Base-by-base conservation (phyloP, 2,113 vertebrate genomes). In the Barnardius zonarius region DNA sequence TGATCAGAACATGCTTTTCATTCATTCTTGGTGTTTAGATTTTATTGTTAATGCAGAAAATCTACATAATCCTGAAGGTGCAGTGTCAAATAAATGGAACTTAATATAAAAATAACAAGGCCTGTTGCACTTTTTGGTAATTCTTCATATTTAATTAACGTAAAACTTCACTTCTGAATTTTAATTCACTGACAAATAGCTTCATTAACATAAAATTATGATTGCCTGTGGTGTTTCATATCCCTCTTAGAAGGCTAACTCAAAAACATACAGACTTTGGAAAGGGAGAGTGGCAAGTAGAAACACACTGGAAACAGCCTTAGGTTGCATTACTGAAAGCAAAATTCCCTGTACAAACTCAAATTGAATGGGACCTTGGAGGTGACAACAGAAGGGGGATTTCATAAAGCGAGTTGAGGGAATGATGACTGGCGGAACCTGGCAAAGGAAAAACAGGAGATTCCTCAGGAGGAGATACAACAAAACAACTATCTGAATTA, bases 21-120 rank as follows among this genome's bases (percentile, higher is more conserved):
- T 87, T 87, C 35, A 33, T 57, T 88, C 62, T 61, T 57, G 17
- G 0, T 13, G 73, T 82, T 86, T 61, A 46, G 27, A 54, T 39
- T 89, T 55, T 22, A 63, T 72, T 95, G 41, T 83, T 79, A 90
- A 80, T 59, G 75, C 27, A 87, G 30, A 88, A 95, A 94, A 85
- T 52, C 35, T 76, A 33, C 37, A 37, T 84, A 72, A 91, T 31
- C 63, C 3, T 63, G 52, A 68, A 44, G 84, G 31, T 51, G 20
- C 46, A 72, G 30, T 52, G 27, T 73, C 52, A 89, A 84, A 64
- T 64, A 79, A n/a, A 62, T 87, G 7, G 59, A 85, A 83, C 11
- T 69, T 66, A 30, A 55, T 54, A 72, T 83, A 14, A 74, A 86
- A 78, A 30, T 43, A 92, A 39, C 61, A 85, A 24, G 33, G 27